phyloP scores from a whole-genome alignment of 2,888 invertebrate species.

The Autographa gamma region DNA sequence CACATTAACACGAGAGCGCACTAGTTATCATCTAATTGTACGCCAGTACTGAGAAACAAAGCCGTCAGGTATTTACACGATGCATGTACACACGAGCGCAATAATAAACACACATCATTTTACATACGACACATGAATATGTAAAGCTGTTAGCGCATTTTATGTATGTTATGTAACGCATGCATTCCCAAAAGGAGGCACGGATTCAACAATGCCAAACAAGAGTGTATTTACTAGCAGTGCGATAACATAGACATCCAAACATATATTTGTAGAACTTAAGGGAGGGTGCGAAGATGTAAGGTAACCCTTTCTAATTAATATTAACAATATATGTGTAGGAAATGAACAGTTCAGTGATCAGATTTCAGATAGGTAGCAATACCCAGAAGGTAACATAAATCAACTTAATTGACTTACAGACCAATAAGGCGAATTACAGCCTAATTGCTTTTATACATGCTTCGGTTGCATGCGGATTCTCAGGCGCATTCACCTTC shows the following conservation, averaged over 20 bases:
- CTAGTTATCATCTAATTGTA: conserved; percentile 46
- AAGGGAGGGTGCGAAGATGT: neutral
- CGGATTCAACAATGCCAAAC: conserved; percentile 15
- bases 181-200: conserved; percentile 11
- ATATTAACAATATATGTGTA: neutral
- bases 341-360: conserved; percentile 3
- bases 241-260: neutral
- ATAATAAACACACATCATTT: conserved; percentile 55
- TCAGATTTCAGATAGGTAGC: neutral
- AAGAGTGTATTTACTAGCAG: neutral
- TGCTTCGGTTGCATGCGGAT: neutral
- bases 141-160: conserved; percentile 33
- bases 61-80: conserved; percentile 49
- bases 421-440: conserved; percentile 5
- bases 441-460: conserved; percentile 2
- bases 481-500: neutral
- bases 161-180: conserved; percentile 25
- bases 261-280: neutral
- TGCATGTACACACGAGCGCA: conserved; percentile 45
- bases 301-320: neutral
- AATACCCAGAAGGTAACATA: conserved; percentile 2
- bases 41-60: conserved; percentile 47
- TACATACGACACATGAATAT: conserved; percentile 50
- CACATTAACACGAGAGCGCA: conserved; percentile 27
- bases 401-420: conserved; percentile 3